phyloP scores from a whole-genome alignment of 2,797 vertebrate species.

The Pachyuromys duprasi region DNA sequence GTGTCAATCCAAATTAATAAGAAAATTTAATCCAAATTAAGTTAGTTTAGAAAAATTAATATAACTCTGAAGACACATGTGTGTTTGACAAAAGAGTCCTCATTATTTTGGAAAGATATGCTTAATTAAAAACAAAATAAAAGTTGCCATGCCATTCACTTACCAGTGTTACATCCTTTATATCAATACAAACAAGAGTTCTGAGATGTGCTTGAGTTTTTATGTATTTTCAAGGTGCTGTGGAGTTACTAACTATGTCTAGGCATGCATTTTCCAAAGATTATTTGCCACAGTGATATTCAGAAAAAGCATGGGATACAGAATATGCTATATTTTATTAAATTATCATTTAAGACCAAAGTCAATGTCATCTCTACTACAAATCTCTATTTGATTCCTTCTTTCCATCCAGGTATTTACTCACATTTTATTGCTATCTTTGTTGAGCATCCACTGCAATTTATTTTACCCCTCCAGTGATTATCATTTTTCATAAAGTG shows the following conservation, averaged over 20 bases:
- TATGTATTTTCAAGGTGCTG: conserved; percentile 13
- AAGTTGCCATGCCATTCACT: conserved; percentile 40
- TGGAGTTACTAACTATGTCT: conserved; percentile 4
- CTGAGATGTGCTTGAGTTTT: conserved; percentile 11
- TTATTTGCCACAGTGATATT: neutral
- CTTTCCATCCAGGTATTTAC: neutral
- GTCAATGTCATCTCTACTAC: conserved; percentile 7
- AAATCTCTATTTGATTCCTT: conserved; percentile 27
- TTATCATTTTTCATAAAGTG: neutral
- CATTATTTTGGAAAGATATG: conserved; percentile 40
- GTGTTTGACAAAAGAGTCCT: conserved; percentile 17
- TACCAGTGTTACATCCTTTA: neutral
- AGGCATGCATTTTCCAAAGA: conserved; percentile 15
- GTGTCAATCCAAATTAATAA: conserved; percentile 55
- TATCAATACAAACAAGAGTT: conserved; percentile 27
- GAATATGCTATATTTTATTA: conserved; percentile 33
- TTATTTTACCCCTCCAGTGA: conserved; percentile 13
- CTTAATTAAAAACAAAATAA: conserved; percentile 7
- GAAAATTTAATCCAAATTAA: conserved; percentile 60
- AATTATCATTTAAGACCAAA: conserved; percentile 30
- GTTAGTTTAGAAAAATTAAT: conserved; percentile 54
- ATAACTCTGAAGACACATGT: conserved; percentile 1
- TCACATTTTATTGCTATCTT: neutral
- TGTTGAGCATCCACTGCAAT: neutral
- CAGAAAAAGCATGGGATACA: neutral